Percentiles rank a stretch among this genome's conserved stretches.
Evolutionary conservation across 2,888 invertebrate species (phyloP).

Genomic region (Helobdella robusta): DNA sequence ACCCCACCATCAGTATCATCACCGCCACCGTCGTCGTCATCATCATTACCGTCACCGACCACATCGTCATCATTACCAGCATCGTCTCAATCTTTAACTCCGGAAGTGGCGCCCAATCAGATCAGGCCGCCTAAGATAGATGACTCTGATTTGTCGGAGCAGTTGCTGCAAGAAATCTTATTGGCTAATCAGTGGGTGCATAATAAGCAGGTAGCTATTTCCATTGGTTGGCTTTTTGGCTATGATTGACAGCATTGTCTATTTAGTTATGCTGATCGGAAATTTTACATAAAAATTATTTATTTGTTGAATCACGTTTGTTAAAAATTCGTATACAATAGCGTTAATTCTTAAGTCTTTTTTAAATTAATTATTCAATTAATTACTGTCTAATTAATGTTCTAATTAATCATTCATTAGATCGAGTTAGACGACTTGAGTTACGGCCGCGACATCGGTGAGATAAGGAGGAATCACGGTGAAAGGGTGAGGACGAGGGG

Average conservation of each 20-base stretch:
- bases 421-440: background rate
- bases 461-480: background rate
- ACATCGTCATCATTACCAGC: background rate
- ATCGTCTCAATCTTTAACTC: background rate
- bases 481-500: background rate
- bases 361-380: too few relatives aligned
- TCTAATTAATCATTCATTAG: background rate
- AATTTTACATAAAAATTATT: too few relatives aligned
- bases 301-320: too few relatives aligned
- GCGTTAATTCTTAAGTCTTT: too few relatives aligned
- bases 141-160: conserved; percentile 13
- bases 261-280: too few relatives aligned
- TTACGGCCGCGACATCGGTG: background rate
- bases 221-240: background rate
- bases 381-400: too few relatives aligned
- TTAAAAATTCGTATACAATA: too few relatives aligned
- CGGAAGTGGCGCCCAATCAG: conserved; percentile 1
- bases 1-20: background rate
- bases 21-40: background rate
- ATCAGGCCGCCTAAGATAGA: background rate
- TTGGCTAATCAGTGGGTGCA: conserved; percentile 22
- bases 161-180: conserved; percentile 4
- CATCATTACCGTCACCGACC: background rate
- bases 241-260: background rate
- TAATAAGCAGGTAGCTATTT: conserved; percentile 10